A percentile compares a stretch with the other conserved stretches of the same genome.
Conservation (phyloP, 2,113 vertebrate genomes). For the Phyllostomus hastatus region DNA sequence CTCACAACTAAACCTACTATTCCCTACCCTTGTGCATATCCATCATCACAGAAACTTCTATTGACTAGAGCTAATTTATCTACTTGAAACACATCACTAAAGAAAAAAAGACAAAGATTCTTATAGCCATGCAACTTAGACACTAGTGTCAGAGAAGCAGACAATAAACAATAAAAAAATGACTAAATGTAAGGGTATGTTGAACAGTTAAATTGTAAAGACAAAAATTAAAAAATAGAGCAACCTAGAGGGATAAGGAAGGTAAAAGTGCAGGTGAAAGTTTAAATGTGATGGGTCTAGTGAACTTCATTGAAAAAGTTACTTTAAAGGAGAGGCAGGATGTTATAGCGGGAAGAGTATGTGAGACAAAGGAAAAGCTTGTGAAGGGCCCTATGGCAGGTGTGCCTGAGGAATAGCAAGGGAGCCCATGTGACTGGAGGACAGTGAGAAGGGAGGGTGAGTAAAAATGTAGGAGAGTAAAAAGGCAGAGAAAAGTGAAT, state of each 20-base stretch:
- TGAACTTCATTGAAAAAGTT: not conserved
- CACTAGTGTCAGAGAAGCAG: not conserved
- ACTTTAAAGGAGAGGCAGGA: not conserved
- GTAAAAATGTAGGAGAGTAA: not conserved
- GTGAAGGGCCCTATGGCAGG: not conserved
- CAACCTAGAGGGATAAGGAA: not conserved
- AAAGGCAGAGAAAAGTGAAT: not conserved
- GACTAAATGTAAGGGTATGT: not conserved
- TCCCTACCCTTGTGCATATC: not conserved
- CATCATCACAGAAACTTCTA: conserved; percentile 3
- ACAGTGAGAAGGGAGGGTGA: not conserved
- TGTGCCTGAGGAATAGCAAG: not conserved
- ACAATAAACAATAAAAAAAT: not conserved
- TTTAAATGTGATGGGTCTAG: not conserved
- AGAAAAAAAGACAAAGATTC: not conserved
- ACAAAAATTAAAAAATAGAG: not conserved
- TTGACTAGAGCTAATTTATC: not conserved
- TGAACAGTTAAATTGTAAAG: not conserved
- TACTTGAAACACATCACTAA: not conserved
- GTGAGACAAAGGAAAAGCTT: not conserved
- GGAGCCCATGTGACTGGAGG: not conserved
- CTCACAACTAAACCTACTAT: not conserved
- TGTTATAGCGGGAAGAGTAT: not conserved
- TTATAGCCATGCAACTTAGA: not conserved
- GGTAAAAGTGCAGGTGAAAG: not conserved